Evolutionary conservation across 2,888 invertebrate genomes (phyloP).

Genomic region (Cheilosia impressa): DNA sequence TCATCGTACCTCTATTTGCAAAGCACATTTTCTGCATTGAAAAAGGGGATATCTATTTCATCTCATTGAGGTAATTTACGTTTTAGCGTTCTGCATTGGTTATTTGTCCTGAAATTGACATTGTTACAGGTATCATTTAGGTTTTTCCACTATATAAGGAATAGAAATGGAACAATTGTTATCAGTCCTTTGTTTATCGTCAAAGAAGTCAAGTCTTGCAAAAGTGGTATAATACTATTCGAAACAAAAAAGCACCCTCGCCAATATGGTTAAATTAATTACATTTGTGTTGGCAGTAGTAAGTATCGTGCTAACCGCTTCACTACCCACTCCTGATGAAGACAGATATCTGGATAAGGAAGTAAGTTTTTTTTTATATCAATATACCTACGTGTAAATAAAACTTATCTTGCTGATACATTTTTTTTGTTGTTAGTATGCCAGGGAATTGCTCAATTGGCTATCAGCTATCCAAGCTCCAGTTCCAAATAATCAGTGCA

Average conservation of each 20-base stretch:
- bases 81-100: slow-evolving; percentile 51
- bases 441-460: slow-evolving; percentile 81
- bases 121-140: slow-evolving; percentile 42
- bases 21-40: slow-evolving; percentile 57
- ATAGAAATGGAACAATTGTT: slow-evolving; percentile 23
- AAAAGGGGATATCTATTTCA: slow-evolving; percentile 14
- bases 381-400: not conserved
- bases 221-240: slow-evolving; percentile 1
- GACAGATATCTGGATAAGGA: slow-evolving; percentile 82
- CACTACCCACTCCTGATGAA: slow-evolving; percentile 80
- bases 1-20: not conserved
- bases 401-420: not conserved
- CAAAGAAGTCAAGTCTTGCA: slow-evolving; percentile 29
- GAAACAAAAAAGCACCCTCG: not conserved
- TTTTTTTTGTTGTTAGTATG: slow-evolving; percentile 76
- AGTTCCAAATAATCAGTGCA: slow-evolving; percentile 76
- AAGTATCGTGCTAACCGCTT: slow-evolving; percentile 59
- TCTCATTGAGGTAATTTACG: slow-evolving; percentile 55
- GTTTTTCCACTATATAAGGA: slow-evolving; percentile 64
- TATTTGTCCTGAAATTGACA: slow-evolving; percentile 67
- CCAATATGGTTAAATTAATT: slow-evolving; percentile 52
- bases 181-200: slow-evolving; percentile 54
- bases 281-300: slow-evolving; percentile 46
- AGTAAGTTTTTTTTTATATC: slow-evolving; percentile 73
- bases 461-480: slow-evolving; percentile 79